phyloP scores from a whole-genome alignment of 2,113 vertebrate species.

The Vulpes ferrilata region DNA sequence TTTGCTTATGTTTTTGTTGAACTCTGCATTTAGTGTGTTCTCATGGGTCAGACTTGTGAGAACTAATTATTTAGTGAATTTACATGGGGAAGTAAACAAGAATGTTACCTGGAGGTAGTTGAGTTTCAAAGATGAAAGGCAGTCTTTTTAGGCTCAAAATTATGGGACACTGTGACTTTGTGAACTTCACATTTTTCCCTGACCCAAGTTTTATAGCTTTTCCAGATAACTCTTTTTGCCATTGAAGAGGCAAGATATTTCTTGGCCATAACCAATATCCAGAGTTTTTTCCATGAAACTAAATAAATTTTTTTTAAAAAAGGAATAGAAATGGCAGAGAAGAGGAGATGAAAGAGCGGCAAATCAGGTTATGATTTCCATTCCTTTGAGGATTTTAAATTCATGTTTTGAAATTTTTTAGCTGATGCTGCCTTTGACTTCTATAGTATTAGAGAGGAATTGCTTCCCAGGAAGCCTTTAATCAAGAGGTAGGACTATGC shows the following conservation, averaged over 20 bases:
- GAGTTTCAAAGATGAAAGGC: constrained; percentile 50
- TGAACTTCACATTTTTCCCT: background rate
- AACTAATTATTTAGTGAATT: constrained; percentile 38
- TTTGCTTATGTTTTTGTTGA: constrained; percentile 34
- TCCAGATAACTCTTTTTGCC: background rate
- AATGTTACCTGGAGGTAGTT: constrained; percentile 48
- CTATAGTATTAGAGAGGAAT: constrained; percentile 58
- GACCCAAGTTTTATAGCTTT: background rate
- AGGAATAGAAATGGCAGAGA: background rate
- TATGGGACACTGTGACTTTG: background rate
- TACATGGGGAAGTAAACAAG: background rate
- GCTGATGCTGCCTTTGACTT: constrained; percentile 51
- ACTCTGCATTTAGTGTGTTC: background rate
- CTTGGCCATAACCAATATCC: background rate
- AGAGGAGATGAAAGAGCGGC: constrained; percentile 36
- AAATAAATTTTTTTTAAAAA: background rate
- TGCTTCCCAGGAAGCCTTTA: constrained; percentile 75
- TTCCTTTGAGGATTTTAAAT: constrained; percentile 69
- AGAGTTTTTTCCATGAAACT: background rate
- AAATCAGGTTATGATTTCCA: constrained; percentile 58
- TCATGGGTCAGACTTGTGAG: constrained; percentile 10
- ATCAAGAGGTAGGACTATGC: constrained; percentile 62
- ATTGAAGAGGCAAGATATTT: background rate
- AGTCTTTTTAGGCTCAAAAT: background rate
- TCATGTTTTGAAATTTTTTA: constrained; percentile 69